Percentiles rank a stretch among this genome's conserved stretches.
phyloP scores from a whole-genome alignment of 2,888 invertebrate species.

The Caenorhabditis sp. region DNA sequence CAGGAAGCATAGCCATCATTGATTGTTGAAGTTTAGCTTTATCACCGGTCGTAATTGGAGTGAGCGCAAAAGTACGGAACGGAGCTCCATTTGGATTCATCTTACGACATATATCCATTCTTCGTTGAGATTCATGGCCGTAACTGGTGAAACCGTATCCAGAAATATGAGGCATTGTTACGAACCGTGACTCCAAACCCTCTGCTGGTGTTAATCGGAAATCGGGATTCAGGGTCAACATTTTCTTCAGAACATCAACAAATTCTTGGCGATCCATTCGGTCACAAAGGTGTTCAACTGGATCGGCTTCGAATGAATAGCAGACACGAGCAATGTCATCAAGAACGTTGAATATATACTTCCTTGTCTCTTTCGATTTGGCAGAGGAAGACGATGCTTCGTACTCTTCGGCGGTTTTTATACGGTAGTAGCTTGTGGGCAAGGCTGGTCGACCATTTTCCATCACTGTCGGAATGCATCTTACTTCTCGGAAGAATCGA shows the following conservation, averaged over 20 bases:
- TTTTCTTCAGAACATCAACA: constrained; percentile 96
- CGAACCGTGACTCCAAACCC: constrained; percentile 81
- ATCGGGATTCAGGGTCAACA: constrained; percentile 98
- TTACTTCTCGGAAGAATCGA: constrained; percentile 89
- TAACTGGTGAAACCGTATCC: constrained; percentile 62
- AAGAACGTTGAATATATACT: constrained; percentile 99
- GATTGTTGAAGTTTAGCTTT: constrained; percentile 33
- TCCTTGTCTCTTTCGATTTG: constrained; percentile 98
- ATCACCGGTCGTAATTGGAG: constrained; percentile 67
- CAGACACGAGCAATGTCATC: constrained; percentile 90
- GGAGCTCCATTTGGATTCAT: constrained; percentile 4
- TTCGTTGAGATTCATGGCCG: constrained; percentile 64
- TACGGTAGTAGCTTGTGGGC: constrained; percentile 74
- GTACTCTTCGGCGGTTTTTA: constrained; percentile 98
- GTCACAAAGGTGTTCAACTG: constrained; percentile 95
- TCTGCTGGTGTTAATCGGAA: constrained; percentile 91
- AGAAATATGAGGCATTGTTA: constrained; percentile 79
- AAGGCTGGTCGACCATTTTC: too few relatives aligned
- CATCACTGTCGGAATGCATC: too few relatives aligned
- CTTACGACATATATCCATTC: constrained; percentile 79
- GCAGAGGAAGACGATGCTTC: constrained; percentile 95
- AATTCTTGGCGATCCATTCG: constrained; percentile 98
- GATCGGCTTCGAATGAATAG: constrained; percentile 86
- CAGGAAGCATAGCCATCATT: constrained; percentile 48
- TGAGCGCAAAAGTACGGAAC: constrained; percentile 53